These are phyloP conservation scores for Epizoanthus ramosus DNA, from an alignment of 92 coral and sea anemone genomes.

Conservation along the genomic window DNA sequence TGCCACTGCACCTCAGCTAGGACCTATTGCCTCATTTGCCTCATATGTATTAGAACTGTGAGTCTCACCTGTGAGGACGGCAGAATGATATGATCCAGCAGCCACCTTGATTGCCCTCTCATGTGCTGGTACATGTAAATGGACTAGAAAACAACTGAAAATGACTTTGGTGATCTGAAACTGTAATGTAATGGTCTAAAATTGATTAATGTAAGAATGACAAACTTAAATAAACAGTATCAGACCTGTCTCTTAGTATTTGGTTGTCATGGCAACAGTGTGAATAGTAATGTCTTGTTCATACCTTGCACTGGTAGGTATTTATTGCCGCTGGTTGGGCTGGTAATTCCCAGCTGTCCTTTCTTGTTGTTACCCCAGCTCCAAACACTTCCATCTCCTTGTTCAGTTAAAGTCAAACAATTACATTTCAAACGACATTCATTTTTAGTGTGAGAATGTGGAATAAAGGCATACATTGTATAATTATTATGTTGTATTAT, in stretches of 20 bases:
- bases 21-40: neutral
- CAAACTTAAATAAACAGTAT: neutral
- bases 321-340: constrained; percentile 30
- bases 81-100: constrained; percentile 81
- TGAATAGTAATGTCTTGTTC: neutral
- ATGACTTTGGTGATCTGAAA: too few species aligned
- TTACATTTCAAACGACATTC: neutral
- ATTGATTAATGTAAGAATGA: too few species aligned
- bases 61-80: constrained; percentile 62
- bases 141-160: constrained; percentile 41
- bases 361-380: constrained; percentile 84
- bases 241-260: neutral
- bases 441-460: neutral
- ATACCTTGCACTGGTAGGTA: constrained; percentile 66
- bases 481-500: too few species aligned
- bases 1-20: too few species aligned
- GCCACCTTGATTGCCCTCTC: constrained; percentile 50
- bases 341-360: constrained; percentile 74
- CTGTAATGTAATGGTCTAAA: too few species aligned
- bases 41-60: neutral
- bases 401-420: neutral
- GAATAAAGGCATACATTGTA: too few species aligned
- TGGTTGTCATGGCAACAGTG: too few species aligned
- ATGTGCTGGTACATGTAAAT: constrained; percentile 35
- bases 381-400: constrained; percentile 85